Conservation (phyloP, 2,113 vertebrate genomes). For the Entelurus aequoreus region DNA sequence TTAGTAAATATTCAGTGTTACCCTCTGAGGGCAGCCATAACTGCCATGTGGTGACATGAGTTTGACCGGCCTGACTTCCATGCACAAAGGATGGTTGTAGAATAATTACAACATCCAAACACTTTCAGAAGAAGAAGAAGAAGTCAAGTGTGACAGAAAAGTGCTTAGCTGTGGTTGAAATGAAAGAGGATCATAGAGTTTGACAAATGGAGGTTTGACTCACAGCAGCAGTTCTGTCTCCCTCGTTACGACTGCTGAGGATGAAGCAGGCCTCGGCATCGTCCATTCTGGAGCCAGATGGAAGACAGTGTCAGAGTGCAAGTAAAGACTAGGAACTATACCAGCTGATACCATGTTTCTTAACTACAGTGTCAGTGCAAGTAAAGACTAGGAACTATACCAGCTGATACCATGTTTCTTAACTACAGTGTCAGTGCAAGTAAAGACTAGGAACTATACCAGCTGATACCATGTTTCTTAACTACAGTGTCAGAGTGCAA, state of each 20-base stretch:
- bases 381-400: no score
- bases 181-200: neutral
- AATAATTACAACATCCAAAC: no score
- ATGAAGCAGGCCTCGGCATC: constrained; percentile 97
- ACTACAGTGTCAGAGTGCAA: no score
- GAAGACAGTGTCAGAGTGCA: neutral
- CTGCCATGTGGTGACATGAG: no score
- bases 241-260: constrained; percentile 94
- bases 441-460: neutral
- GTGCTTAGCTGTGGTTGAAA: neutral
- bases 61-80: no score
- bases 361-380: no score
- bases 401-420: no score
- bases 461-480: neutral
- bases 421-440: no score
- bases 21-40: no score
- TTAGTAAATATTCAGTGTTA: no score
- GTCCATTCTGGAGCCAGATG: constrained; percentile 81
- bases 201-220: constrained; percentile 22
- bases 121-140: neutral
- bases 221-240: constrained; percentile 94
- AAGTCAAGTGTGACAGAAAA: constrained; percentile 17
- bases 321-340: neutral
- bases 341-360: neutral
- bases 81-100: no score